Base-by-base conservation (phyloP, 1,140 invertebrate genomes). In the Lepidurus apus region DNA sequence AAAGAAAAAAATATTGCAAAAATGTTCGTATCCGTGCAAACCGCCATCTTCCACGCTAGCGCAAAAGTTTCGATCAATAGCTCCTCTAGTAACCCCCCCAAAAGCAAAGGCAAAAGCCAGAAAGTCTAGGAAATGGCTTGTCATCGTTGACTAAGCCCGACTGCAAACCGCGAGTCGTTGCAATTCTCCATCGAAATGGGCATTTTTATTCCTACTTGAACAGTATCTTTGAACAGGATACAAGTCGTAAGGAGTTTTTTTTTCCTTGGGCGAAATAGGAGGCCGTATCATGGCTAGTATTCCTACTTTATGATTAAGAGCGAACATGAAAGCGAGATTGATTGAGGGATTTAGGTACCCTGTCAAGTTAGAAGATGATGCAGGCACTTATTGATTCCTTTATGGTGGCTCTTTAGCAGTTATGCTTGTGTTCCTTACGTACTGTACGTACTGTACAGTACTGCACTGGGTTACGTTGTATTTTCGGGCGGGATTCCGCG, bases 361-460 rank as follows among this genome's bases (percentile, higher is more conserved):
- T 65, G 53, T 65, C 53, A 65, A 65, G 53, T 65, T 65, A 65
- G 3, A 65, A 65, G 53, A 65, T 65, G 53, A 65, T 65, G 53
- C 53, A 65, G 53, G 53, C 53, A 65, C 53, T 65, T 65, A 65
- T 65, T 65, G 53, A 65, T 65, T 65, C 53, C 53, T 65, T 65
- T 65, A 65, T 65, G 53, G 53, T 65, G 53, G 53, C 53, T 65
- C 53, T 65, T 65, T 65, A 47, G 10, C 6, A 21, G 53, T 65
- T 21, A n/a, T 65, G 53, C 13, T 65, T 65, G 53, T 21, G 53
- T 65, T 65, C 53, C 21, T 21, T 4, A 21, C 17, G 53, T 17
- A 65, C 47, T n/a, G n/a, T n/a, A n/a, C n/a, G n/a, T n/a, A n/a
- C n/a, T n/a, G n/a, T n/a, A n/a, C 2, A 4, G 53, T 7, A 34